A percentile compares a stretch with the other conserved stretches of the same genome.
Conservation (phyloP, 2,888 invertebrate species). For the Micoletzkya japonica region DNA sequence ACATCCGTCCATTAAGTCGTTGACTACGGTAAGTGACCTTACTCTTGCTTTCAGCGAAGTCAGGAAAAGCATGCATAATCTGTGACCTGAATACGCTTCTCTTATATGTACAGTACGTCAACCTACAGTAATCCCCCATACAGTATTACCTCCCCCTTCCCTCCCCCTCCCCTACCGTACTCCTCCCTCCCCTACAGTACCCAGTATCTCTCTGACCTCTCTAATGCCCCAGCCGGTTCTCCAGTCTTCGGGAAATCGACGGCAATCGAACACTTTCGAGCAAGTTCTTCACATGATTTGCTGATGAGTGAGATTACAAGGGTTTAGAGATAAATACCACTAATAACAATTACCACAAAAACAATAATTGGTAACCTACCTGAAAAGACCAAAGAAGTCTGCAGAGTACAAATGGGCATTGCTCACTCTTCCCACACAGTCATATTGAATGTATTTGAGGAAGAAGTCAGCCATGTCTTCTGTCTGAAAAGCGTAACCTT, state of each 20-base stretch:
- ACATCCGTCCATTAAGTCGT: slow-evolving; percentile 59
- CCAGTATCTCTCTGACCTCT: slow-evolving; percentile 33
- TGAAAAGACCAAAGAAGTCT: slow-evolving; percentile 59
- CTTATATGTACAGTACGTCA: no score
- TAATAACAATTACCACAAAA: background rate
- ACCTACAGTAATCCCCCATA: no score
- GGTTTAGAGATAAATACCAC: background rate
- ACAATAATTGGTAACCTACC: slow-evolving; percentile 34
- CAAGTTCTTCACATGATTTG: slow-evolving; percentile 37
- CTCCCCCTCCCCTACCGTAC: no score
- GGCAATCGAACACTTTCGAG: slow-evolving; percentile 53
- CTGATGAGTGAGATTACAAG: background rate
- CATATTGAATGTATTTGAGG: slow-evolving; percentile 62
- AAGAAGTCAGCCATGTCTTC: slow-evolving; percentile 64
- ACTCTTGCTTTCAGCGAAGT: slow-evolving; percentile 36
- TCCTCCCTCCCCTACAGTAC: background rate
- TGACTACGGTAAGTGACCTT: slow-evolving; percentile 56
- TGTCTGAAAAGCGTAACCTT: slow-evolving; percentile 31
- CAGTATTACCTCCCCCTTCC: no score
- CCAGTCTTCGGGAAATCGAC: slow-evolving; percentile 66
- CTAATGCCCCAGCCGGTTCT: slow-evolving; percentile 46
- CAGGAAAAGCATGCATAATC: slow-evolving; percentile 28
- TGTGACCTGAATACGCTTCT: no score
- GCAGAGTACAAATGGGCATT: slow-evolving; percentile 62
- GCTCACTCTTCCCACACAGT: slow-evolving; percentile 61